phyloP scores from a whole-genome alignment of 2,113 vertebrate genomes.

The Apodemus sylvaticus region DNA sequence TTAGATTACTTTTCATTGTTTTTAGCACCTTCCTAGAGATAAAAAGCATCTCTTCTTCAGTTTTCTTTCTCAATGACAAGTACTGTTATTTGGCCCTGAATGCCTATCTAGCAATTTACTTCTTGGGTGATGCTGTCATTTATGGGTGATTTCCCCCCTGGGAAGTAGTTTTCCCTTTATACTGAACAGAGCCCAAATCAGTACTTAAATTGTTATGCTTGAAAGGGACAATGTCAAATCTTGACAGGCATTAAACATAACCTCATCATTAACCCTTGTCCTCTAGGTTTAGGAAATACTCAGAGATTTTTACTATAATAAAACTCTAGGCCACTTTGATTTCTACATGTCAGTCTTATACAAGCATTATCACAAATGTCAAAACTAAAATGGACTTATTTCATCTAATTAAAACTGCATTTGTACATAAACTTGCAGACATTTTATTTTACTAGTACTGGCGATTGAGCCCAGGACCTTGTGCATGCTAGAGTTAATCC shows the following conservation, averaged over 20 bases:
- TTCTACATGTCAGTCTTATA: not conserved
- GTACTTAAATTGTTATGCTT: not conserved
- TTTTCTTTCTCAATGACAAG: conserved; percentile 57
- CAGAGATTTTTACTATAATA: conserved; percentile 1
- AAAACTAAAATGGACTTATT: conserved; percentile 57
- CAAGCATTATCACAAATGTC: conserved; percentile 43
- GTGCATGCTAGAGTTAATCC: not conserved
- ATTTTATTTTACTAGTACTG: not conserved
- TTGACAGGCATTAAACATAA: conserved; percentile 51
- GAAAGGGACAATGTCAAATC: conserved; percentile 58
- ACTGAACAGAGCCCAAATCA: conserved; percentile 61
- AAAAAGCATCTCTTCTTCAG: conserved; percentile 61
- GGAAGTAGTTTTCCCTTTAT: conserved; percentile 52
- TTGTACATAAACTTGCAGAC: conserved; percentile 51
- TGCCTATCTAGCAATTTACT: conserved; percentile 69
- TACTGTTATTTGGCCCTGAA: conserved; percentile 44
- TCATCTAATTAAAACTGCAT: conserved; percentile 43
- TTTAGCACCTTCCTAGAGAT: conserved; percentile 32
- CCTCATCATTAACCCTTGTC: conserved; percentile 59
- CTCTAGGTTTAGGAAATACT: conserved; percentile 55
- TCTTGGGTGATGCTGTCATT: conserved; percentile 58
- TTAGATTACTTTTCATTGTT: conserved; percentile 57
- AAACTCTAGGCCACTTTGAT: conserved; percentile 42
- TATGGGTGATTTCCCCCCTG: conserved; percentile 12
- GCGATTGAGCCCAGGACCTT: not conserved